phyloP scores from a whole-genome alignment of 2,888 invertebrate species.

The Stenurella melanura region DNA sequence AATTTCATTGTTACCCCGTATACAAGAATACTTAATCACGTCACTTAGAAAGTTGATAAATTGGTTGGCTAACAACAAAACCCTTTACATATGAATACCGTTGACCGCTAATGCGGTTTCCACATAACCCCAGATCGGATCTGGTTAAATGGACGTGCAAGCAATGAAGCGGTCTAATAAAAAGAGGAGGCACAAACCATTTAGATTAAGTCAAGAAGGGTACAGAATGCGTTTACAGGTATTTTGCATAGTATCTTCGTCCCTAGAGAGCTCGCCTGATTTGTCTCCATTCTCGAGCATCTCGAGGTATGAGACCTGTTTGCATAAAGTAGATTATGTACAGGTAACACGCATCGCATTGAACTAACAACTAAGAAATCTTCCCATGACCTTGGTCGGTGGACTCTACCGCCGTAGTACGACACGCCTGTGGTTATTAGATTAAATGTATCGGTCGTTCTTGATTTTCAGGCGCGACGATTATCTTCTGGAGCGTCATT shows the following conservation, averaged over 20 bases:
- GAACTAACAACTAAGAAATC: conserved; percentile 38
- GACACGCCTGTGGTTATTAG: background rate
- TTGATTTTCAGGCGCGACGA: background rate
- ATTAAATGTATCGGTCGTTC: background rate
- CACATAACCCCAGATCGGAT: too few relatives aligned
- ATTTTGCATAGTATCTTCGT: conserved; percentile 45
- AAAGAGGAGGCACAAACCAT: conserved; percentile 37
- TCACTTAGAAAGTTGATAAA: too few relatives aligned
- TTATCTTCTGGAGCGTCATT: background rate
- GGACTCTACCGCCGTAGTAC: conserved; percentile 9
- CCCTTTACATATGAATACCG: too few relatives aligned
- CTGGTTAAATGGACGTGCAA: background rate
- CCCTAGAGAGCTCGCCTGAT: background rate
- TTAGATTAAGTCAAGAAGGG: conserved; percentile 47
- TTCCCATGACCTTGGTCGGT: conserved; percentile 64
- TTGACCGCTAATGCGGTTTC: too few relatives aligned
- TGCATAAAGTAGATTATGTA: conserved; percentile 62
- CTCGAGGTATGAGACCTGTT: conserved; percentile 56
- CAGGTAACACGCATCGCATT: conserved; percentile 54
- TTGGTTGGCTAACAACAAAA: too few relatives aligned
- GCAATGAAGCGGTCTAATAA: background rate
- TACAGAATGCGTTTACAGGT: conserved; percentile 43
- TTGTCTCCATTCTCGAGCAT: conserved; percentile 25
- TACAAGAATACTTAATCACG: too few relatives aligned
- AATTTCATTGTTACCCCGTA: too few relatives aligned